phyloP scores from a whole-genome alignment of 2,113 vertebrate species.

The Otolemur garnettii region DNA sequence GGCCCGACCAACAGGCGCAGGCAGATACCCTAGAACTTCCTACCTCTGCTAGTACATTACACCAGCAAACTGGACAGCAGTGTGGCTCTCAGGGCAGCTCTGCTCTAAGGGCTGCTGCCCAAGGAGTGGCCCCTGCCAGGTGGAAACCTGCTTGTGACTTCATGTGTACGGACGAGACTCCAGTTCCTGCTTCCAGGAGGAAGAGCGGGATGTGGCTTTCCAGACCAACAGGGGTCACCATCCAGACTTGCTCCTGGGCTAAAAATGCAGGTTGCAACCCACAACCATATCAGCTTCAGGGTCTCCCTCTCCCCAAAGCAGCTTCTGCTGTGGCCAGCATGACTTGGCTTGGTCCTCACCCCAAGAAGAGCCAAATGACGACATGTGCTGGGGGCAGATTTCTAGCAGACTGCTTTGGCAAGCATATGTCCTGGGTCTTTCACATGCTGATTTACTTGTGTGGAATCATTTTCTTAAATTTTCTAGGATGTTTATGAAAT shows the following conservation, averaged over 20 bases:
- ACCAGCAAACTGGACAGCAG: background rate
- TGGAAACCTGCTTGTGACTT: background rate
- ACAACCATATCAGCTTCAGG: accelerated
- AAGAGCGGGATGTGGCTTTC: background rate
- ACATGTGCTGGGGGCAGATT: background rate
- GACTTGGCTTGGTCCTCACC: background rate
- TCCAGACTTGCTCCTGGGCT: background rate
- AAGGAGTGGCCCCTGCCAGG: accelerated
- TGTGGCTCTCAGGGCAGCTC: background rate
- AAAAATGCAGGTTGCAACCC: background rate
- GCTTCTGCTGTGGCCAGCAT: background rate
- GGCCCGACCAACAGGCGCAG: slow-evolving; percentile 53
- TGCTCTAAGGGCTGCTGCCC: background rate
- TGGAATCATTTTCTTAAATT: slow-evolving; percentile 33
- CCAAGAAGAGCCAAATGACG: background rate
- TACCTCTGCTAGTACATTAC: background rate
- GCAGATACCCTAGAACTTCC: slow-evolving; percentile 15
- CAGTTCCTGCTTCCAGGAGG: background rate
- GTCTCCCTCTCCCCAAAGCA: background rate
- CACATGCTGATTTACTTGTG: background rate
- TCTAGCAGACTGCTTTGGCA: slow-evolving; percentile 38
- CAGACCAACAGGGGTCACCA: background rate
- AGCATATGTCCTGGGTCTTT: background rate
- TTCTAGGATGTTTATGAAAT: slow-evolving; percentile 18
- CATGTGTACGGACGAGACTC: accelerated